phyloP scores from a whole-genome alignment of 2,888 invertebrate species.

The Selenia dentaria region DNA sequence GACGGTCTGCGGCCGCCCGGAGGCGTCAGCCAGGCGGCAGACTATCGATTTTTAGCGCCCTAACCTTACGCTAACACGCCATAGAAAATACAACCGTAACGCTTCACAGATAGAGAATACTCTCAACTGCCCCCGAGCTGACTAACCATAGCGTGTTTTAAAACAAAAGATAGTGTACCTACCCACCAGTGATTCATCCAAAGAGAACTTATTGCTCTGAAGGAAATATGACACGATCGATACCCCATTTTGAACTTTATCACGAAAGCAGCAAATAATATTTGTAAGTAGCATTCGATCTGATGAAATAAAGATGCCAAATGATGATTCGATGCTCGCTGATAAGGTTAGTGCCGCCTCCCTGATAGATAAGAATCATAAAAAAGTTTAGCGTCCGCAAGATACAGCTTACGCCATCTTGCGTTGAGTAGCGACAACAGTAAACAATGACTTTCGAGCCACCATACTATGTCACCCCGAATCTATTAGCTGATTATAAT shows the following conservation, averaged over 20 bases:
- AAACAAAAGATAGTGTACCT: constrained; percentile 52
- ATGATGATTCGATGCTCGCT: constrained; percentile 15
- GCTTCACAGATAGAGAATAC: constrained; percentile 26
- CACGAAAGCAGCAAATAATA: constrained; percentile 7
- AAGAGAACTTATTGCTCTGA: constrained; percentile 47
- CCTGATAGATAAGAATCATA: constrained; percentile 21
- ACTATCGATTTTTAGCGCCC: constrained; percentile 57
- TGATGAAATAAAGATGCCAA: constrained; percentile 19
- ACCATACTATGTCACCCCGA: constrained; percentile 38
- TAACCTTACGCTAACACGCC: constrained; percentile 39
- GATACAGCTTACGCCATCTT: constrained; percentile 47
- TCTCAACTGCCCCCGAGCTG: constrained; percentile 6
- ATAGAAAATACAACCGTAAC: constrained; percentile 24
- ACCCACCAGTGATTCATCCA: constrained; percentile 50
- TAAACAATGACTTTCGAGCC: constrained; percentile 24
- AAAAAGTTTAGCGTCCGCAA: background rate
- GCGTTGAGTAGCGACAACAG: constrained; percentile 44
- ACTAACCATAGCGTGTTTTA: constrained; percentile 37
- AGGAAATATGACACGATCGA: constrained; percentile 32
- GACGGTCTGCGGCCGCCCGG: constrained; percentile 27
- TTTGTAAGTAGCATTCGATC: constrained; percentile 5
- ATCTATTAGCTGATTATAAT: constrained; percentile 69
- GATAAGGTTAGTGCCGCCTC: constrained; percentile 23
- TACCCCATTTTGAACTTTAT: constrained; percentile 23
- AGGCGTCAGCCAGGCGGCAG: constrained; percentile 39